phyloP scores from a whole-genome alignment of 2,888 invertebrate genomes.

The Eristalinus sepulchralis region DNA sequence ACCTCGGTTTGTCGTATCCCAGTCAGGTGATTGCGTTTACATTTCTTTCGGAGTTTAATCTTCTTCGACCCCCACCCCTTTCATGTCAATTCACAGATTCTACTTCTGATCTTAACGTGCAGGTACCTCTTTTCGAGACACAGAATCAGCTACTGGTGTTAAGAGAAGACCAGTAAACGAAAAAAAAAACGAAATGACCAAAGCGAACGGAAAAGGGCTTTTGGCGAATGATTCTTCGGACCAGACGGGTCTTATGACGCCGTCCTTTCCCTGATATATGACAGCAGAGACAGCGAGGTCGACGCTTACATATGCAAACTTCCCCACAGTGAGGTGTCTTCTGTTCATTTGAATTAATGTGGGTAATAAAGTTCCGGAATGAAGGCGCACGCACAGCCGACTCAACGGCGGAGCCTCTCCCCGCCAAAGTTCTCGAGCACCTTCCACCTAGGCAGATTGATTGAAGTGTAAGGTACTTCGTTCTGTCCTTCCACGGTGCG shows the following conservation, averaged over 20 bases:
- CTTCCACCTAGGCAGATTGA: neutral
- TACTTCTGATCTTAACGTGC: conserved; percentile 27
- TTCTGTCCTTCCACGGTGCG: neutral
- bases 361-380: conserved; percentile 58
- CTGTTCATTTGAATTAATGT: conserved; percentile 59
- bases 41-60: neutral
- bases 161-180: conserved; percentile 40
- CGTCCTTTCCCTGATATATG: conserved; percentile 31
- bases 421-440: neutral
- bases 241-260: conserved; percentile 34
- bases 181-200: conserved; percentile 15
- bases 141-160: conserved; percentile 60
- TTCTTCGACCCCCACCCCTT: neutral
- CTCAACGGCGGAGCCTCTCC: neutral
- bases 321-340: conserved; percentile 49
- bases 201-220: conserved; percentile 27
- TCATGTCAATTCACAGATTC: neutral
- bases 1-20: neutral
- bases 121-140: conserved; percentile 15
- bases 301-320: conserved; percentile 41
- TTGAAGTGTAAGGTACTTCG: neutral
- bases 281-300: conserved; percentile 30
- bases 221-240: neutral
- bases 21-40: neutral
- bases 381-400: conserved; percentile 1